Evolutionary conservation across 2,888 invertebrate species (phyloP).

Genomic region (Melieria picta): DNA sequence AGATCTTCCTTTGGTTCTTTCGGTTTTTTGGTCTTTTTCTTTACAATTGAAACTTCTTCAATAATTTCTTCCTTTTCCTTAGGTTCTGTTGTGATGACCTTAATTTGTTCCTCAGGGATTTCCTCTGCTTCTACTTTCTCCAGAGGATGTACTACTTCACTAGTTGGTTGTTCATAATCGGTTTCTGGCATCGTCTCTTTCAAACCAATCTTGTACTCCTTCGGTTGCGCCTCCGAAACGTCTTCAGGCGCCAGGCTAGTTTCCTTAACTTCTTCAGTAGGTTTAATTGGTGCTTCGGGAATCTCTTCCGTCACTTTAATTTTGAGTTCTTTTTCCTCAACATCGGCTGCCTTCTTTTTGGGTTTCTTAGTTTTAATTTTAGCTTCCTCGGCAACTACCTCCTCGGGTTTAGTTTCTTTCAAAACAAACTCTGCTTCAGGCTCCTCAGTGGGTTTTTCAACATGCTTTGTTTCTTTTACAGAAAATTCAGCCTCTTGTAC

Average conservation of each 20-base stretch:
- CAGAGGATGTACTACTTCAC: conserved; percentile 33
- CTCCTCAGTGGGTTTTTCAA: conserved; percentile 49
- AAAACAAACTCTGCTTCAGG: conserved; percentile 54
- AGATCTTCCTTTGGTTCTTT: conserved; percentile 52
- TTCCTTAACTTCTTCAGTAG: conserved; percentile 40
- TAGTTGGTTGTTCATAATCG: conserved; percentile 45
- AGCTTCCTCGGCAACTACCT: conserved; percentile 52
- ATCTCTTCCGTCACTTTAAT: conserved; percentile 48
- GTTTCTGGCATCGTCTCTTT: conserved; percentile 47
- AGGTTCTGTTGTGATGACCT: conserved; percentile 53
- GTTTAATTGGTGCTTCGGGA: conserved; percentile 47
- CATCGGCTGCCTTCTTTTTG: conserved; percentile 45
- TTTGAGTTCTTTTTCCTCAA: conserved; percentile 44
- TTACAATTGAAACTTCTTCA: conserved; percentile 41
- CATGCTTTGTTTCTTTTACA: conserved; percentile 38
- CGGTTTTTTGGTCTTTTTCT: conserved; percentile 42
- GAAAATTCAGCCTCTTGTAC: conserved; percentile 39
- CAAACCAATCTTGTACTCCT: conserved; percentile 52
- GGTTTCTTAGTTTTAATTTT: conserved; percentile 48
- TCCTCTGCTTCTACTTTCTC: conserved; percentile 46
- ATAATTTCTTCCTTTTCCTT: conserved; percentile 49
- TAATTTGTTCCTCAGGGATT: conserved; percentile 38
- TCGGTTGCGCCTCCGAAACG: conserved; percentile 41
- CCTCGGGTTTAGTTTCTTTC: conserved; percentile 51
- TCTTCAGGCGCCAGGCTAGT: conserved; percentile 35